These are phyloP conservation scores for Noctua pronuba DNA, from an alignment of 2,888 invertebrate genomes.

Conservation along the genomic window DNA sequence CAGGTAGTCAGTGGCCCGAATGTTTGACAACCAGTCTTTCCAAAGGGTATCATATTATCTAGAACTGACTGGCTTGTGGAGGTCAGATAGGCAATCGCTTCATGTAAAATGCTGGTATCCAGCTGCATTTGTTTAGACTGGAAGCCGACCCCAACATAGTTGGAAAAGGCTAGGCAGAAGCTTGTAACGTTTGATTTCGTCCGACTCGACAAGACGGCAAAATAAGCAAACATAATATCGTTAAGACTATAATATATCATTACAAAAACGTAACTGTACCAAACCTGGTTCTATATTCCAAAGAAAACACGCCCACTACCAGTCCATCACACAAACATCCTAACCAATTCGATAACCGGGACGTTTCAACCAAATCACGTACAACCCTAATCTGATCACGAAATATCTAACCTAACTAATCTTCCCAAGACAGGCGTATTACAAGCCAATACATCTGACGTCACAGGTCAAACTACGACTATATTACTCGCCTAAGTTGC, in stretches of 20 bases:
- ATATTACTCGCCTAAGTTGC: constrained; percentile 34
- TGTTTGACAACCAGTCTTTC: too few relatives aligned
- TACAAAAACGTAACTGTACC: background rate
- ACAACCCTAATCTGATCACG: constrained; percentile 40
- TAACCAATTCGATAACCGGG: constrained; percentile 6
- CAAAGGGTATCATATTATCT: too few relatives aligned
- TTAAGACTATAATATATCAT: background rate
- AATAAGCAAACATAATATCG: background rate
- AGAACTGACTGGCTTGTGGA: too few relatives aligned
- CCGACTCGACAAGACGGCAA: background rate
- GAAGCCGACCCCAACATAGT: too few relatives aligned
- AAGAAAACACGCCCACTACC: background rate
- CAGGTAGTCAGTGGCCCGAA: too few relatives aligned
- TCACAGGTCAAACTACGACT: constrained; percentile 48
- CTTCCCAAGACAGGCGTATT: constrained; percentile 42
- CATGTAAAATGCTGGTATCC: too few relatives aligned
- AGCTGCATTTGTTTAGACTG: too few relatives aligned
- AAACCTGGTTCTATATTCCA: background rate
- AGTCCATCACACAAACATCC: constrained; percentile 21
- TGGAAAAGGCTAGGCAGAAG: too few relatives aligned
- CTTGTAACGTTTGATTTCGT: too few relatives aligned
- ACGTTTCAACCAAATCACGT: constrained; percentile 42
- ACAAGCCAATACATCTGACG: constrained; percentile 46
- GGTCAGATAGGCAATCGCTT: too few relatives aligned
- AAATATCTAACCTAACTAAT: constrained; percentile 46